Evolutionary conservation across 1,140 invertebrate genomes (phyloP).

Genomic region (Drosophila azteca): DNA sequence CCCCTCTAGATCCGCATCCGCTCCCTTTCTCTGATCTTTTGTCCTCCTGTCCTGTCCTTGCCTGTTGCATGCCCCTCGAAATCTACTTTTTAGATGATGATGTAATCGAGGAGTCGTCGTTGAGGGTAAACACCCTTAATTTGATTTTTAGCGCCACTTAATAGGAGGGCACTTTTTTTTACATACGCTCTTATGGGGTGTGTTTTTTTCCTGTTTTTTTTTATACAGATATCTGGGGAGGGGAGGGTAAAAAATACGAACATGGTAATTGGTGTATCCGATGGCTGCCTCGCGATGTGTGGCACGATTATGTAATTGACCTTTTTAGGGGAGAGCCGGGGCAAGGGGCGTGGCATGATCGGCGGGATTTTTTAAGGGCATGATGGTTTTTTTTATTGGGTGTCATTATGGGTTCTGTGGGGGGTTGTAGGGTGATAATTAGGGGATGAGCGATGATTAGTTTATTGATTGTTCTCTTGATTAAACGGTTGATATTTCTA

Average conservation of each 20-base stretch:
- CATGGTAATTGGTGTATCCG: slow-evolving; percentile 66
- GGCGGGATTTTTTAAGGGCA: background rate
- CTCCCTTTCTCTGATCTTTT: slow-evolving; percentile 37
- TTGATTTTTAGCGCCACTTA: slow-evolving; percentile 77
- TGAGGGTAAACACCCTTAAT: slow-evolving; percentile 70
- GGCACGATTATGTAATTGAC: slow-evolving; percentile 64
- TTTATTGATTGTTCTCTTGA: no score
- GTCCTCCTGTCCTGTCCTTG: background rate
- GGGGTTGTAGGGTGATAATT: no score
- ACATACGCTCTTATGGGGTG: slow-evolving; percentile 56
- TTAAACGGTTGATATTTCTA: no score
- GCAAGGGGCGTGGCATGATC: slow-evolving; percentile 11
- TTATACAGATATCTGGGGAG: slow-evolving; percentile 24
- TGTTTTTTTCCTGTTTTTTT: slow-evolving; percentile 61
- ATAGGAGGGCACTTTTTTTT: slow-evolving; percentile 51
- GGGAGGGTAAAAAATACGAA: slow-evolving; percentile 47
- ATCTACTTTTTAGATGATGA: slow-evolving; percentile 59
- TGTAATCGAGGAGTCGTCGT: slow-evolving; percentile 71
- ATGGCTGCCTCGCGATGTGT: slow-evolving; percentile 12
- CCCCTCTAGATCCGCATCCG: slow-evolving; percentile 33
- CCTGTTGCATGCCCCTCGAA: slow-evolving; percentile 43
- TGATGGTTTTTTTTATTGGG: background rate
- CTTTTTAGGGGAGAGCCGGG: slow-evolving; percentile 19
- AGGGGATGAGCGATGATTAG: no score
- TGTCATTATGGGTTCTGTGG: no score